Percentiles rank a stretch among this genome's conserved stretches.
Evolutionary conservation across 2,888 invertebrate species (phyloP).

Genomic region (Malacosoma neustria): DNA sequence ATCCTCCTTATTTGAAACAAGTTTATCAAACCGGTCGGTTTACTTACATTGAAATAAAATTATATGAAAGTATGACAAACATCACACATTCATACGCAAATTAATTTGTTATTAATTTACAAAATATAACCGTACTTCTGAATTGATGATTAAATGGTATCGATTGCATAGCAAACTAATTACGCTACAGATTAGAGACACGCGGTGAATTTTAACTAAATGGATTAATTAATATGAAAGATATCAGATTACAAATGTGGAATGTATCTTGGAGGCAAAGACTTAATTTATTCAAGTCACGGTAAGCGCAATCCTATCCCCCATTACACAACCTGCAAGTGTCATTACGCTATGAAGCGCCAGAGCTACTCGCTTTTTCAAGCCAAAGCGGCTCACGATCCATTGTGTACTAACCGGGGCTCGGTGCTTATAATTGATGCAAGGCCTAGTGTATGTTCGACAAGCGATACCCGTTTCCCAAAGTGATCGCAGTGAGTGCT

Average conservation of each 20-base stretch:
- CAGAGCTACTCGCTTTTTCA: slow-evolving; percentile 16
- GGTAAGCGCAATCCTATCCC: slow-evolving; percentile 20
- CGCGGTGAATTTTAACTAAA: slow-evolving; percentile 44
- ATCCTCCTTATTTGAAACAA: slow-evolving; percentile 15
- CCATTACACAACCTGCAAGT: slow-evolving; percentile 3
- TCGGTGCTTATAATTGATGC: slow-evolving; percentile 34
- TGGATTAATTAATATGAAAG: slow-evolving; percentile 37
- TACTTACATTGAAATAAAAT: background rate
- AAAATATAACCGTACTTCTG: slow-evolving; percentile 4
- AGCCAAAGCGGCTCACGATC: slow-evolving; percentile 36
- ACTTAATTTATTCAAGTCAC: slow-evolving; percentile 49
- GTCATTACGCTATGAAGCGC: slow-evolving; percentile 12
- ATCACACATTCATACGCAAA: background rate
- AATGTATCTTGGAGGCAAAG: slow-evolving; percentile 25
- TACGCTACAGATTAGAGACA: slow-evolving; percentile 23
- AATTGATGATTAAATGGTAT: background rate
- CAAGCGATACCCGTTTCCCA: slow-evolving; percentile 34
- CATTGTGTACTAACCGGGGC: slow-evolving; percentile 35
- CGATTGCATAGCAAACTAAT: slow-evolving; percentile 15
- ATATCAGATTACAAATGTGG: slow-evolving; percentile 35
- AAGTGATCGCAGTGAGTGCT: slow-evolving; percentile 20
- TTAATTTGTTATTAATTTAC: background rate
- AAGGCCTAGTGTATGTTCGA: slow-evolving; percentile 21
- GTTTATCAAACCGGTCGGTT: slow-evolving; percentile 2
- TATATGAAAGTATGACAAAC: background rate